Evolutionary conservation across 2,113 vertebrate species (phyloP).

Genomic region (Chloroceryle aenea): DNA sequence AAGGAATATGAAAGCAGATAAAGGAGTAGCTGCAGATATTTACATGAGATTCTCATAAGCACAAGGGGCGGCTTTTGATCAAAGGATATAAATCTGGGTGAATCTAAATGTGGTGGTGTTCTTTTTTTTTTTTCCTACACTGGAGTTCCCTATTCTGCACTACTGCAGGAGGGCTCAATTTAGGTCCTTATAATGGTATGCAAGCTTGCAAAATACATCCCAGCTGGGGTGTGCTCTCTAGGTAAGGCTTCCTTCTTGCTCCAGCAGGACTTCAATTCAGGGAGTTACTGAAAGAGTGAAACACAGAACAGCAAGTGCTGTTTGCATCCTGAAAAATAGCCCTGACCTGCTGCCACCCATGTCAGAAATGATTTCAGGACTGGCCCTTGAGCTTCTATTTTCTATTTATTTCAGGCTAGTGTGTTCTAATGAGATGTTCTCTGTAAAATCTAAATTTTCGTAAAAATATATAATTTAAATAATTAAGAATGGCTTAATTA

Average conservation of each 20-base stretch:
- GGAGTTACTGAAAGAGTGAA: not conserved
- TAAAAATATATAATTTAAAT: not conserved
- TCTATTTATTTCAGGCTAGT: not conserved
- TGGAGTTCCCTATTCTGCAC: not conserved
- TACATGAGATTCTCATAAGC: constrained; percentile 61
- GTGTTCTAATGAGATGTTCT: not conserved
- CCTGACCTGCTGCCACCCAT: not conserved
- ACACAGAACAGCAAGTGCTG: not conserved
- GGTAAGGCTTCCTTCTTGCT: constrained; percentile 2
- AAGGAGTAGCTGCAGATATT: constrained; percentile 54
- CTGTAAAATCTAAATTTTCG: not conserved
- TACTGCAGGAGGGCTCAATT: constrained; percentile 10
- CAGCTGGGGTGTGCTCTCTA: not conserved
- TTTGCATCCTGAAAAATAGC: not conserved
- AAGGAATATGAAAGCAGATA: constrained; percentile 30
- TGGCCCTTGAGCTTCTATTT: not conserved
- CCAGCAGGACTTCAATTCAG: not conserved
- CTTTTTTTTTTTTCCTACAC: not conserved
- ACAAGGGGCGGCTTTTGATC: constrained; percentile 63
- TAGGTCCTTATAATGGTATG: constrained; percentile 16
- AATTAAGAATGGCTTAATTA: not conserved
- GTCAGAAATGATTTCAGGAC: not conserved
- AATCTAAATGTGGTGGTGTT: constrained; percentile 30
- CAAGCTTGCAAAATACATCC: constrained; percentile 11
- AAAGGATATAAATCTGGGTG: constrained; percentile 65